phyloP scores from a whole-genome alignment of 2,113 vertebrate genomes.

The Sinocyclocheilus rhinocerous region DNA sequence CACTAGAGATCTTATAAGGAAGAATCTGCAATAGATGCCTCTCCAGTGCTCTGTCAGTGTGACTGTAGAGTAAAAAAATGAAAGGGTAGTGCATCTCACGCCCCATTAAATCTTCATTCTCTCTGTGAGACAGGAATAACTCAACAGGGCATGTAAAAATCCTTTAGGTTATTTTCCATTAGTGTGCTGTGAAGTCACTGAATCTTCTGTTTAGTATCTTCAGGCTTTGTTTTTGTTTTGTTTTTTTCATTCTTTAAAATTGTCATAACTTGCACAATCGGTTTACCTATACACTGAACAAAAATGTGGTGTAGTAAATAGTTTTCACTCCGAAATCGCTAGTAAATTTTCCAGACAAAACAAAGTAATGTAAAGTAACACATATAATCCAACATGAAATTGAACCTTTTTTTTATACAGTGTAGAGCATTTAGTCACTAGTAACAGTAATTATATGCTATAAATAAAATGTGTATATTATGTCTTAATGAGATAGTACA shows the following conservation, averaged over 20 bases:
- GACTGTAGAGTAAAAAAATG: constrained; percentile 37
- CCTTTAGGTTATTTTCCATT: constrained; percentile 30
- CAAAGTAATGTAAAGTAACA: no score
- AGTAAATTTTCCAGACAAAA: no score
- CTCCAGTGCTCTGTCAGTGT: constrained; percentile 24
- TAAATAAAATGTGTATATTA: no score
- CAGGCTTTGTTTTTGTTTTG: not conserved
- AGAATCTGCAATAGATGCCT: constrained; percentile 18
- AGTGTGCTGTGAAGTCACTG: not conserved
- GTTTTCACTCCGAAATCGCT: no score
- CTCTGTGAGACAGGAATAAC: constrained; percentile 32
- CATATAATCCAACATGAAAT: no score
- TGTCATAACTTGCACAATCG: not conserved
- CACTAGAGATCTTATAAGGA: constrained; percentile 25
- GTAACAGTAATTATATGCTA: no score
- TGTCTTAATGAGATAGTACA: no score
- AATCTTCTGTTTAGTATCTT: not conserved
- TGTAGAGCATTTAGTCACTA: no score
- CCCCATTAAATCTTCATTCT: constrained; percentile 41
- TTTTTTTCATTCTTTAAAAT: not conserved
- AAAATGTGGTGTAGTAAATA: no score
- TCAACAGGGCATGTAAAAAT: constrained; percentile 21
- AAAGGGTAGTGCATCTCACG: constrained; percentile 17
- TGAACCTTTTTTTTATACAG: no score
- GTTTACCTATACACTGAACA: not conserved